Percentiles rank a stretch among this genome's conserved stretches.
These are phyloP conservation scores for Poecile atricapillus DNA, from an alignment of 2,113 vertebrate species.

Conservation along the genomic window DNA sequence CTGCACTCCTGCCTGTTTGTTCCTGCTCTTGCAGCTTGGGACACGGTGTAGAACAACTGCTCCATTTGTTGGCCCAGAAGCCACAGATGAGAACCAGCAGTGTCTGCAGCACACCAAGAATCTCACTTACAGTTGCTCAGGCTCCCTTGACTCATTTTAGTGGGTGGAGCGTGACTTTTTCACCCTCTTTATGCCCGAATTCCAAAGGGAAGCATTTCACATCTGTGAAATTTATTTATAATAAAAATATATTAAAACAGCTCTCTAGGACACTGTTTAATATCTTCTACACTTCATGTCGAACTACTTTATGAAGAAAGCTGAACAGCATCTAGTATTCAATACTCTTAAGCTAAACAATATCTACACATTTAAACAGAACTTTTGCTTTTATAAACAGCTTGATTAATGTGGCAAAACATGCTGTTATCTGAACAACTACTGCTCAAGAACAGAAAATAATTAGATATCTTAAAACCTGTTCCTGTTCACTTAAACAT, in stretches of 20 bases:
- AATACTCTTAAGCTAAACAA: not conserved
- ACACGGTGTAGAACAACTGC: not conserved
- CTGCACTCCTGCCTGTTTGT: not conserved
- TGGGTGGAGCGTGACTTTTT: accelerated
- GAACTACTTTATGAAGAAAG: not conserved
- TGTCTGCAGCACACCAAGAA: not conserved
- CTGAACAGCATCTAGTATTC: not conserved
- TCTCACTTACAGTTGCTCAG: not conserved
- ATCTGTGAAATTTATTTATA: not conserved
- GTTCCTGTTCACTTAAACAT: not conserved
- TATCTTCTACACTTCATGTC: not conserved
- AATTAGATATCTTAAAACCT: not conserved
- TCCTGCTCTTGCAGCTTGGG: not conserved
- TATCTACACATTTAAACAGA: not conserved
- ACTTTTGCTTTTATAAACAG: not conserved
- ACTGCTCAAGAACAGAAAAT: not conserved
- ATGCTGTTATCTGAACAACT: not conserved
- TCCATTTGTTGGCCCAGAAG: not conserved
- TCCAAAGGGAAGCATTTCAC: not conserved
- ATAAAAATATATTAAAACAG: not conserved
- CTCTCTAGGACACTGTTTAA: not conserved
- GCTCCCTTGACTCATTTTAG: not conserved
- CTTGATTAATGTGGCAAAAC: not conserved
- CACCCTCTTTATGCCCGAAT: not conserved
- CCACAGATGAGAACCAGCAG: not conserved